A percentile compares a stretch with the other conserved stretches of the same genome.
Evolutionary conservation across 2,113 vertebrate species (phyloP).

Genomic region (Heloderma charlesbogerti): DNA sequence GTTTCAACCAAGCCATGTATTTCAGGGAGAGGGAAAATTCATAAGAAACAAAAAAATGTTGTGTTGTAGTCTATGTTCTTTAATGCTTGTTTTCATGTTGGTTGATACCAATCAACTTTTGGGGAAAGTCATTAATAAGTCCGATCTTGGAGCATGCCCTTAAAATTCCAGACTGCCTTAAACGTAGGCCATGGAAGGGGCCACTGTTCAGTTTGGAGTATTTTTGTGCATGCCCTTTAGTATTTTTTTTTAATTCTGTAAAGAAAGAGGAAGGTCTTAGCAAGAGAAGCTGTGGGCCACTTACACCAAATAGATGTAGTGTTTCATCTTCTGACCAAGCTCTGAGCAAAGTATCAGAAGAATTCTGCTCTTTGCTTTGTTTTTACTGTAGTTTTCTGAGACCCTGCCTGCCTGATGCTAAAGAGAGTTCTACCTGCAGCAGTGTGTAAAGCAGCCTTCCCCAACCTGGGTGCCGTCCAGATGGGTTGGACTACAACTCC

Average conservation of each 20-base stretch:
- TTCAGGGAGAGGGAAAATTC: no score
- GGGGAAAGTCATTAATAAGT: no score
- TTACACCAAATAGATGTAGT: no score
- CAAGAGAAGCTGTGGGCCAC: neutral
- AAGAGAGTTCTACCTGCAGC: neutral
- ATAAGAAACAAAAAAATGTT: no score
- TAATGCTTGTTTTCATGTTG: no score
- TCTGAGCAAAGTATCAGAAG: neutral
- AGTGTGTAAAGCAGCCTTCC: no score
- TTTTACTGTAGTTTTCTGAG: neutral
- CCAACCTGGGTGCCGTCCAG: neutral
- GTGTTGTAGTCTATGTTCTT: no score
- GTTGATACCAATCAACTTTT: no score
- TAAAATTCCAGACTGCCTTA: neutral
- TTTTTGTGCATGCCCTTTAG: neutral
- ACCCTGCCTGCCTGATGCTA: neutral
- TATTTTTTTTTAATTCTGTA: neutral
- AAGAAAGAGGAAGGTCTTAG: neutral
- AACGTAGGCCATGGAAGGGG: neutral
- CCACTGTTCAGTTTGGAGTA: neutral
- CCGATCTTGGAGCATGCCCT: no score
- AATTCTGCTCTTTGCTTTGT: neutral
- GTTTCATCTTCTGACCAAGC: neutral
- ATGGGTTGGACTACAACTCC: neutral
- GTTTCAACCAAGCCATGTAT: no score